Conservation (phyloP, 2,888 invertebrate species). For the Epirrhoe alternata region DNA sequence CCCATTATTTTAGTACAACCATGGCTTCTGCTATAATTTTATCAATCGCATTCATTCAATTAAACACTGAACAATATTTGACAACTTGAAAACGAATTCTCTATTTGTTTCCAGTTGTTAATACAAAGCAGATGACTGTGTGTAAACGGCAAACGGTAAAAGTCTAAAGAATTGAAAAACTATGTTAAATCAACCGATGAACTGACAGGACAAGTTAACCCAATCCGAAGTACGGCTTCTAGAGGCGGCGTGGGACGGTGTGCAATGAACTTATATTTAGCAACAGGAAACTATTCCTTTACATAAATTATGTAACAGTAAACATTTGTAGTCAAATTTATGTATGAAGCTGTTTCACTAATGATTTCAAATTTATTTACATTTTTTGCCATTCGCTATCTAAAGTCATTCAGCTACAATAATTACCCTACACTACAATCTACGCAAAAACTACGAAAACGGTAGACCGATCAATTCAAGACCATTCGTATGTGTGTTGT, state of each 20-base stretch:
- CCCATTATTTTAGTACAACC: too few species aligned
- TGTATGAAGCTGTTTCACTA: background rate
- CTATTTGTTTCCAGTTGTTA: constrained; percentile 9
- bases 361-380: background rate
- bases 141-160: constrained; percentile 40
- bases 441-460: background rate
- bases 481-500: too few species aligned
- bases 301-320: background rate
- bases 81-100: constrained; percentile 5
- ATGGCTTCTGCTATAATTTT: too few species aligned
- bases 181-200: constrained; percentile 47
- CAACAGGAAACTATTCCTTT: constrained; percentile 1
- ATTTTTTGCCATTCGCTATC: background rate
- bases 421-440: background rate
- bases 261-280: constrained; percentile 2
- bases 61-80: constrained; percentile 18
- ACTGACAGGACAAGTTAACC: constrained; percentile 46
- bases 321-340: constrained; percentile 3
- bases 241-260: constrained; percentile 47
- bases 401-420: background rate
- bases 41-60: background rate
- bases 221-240: constrained; percentile 44
- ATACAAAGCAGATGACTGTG: constrained; percentile 34
- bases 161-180: constrained; percentile 37
- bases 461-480: too few species aligned